Conservation (phyloP, 2,888 invertebrate genomes). For the Zhuqinia jingwanae region DNA sequence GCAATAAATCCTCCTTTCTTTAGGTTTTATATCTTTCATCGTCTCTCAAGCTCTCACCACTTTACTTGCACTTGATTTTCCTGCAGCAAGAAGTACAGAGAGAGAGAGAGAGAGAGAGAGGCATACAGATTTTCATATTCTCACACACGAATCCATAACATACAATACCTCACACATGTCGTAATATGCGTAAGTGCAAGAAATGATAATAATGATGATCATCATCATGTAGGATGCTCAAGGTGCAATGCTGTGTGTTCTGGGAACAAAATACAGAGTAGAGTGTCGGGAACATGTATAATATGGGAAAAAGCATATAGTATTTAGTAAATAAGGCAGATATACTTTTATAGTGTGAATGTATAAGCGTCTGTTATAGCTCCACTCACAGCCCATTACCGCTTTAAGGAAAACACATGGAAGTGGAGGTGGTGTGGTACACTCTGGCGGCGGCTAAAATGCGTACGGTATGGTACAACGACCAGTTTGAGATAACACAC, state of each 20-base stretch:
- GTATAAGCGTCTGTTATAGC: conserved; percentile 50
- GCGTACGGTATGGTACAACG: background rate
- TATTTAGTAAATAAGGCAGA: conserved; percentile 64
- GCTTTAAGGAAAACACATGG: conserved; percentile 33
- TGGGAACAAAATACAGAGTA: conserved; percentile 8
- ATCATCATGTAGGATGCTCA: conserved; percentile 6
- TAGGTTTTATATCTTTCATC: conserved; percentile 76
- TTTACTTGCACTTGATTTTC: conserved; percentile 67
- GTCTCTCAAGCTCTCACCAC: conserved; percentile 72
- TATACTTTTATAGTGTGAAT: conserved; percentile 46
- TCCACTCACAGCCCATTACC: conserved; percentile 64
- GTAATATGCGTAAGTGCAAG: conserved; percentile 30
- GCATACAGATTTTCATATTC: too few species aligned
- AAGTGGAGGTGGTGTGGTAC: background rate
- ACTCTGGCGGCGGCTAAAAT: background rate
- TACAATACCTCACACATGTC: conserved; percentile 15
- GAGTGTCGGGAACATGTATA: conserved; percentile 48
- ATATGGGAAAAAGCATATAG: conserved; percentile 58
- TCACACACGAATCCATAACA: background rate
- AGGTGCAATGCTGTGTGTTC: conserved; percentile 17
- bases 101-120: too few species aligned
- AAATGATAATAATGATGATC: too few species aligned
- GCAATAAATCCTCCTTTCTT: conserved; percentile 75
- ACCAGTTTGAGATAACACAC: conserved; percentile 29
- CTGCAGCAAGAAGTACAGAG: background rate